Base-by-base conservation (phyloP, 1,140 invertebrate species). In the Drosophila funebris region DNA sequence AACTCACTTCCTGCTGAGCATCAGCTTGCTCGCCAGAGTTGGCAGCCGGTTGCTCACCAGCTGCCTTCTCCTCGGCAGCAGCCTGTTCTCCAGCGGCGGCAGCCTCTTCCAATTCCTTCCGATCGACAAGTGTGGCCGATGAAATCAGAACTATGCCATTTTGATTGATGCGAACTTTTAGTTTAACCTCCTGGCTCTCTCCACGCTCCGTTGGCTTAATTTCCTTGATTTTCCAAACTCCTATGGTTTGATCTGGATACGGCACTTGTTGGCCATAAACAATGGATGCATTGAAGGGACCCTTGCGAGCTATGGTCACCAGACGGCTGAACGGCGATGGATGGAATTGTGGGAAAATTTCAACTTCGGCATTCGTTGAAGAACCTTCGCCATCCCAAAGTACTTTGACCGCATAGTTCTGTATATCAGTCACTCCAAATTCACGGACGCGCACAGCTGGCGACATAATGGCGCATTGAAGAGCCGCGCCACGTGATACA, bases 381-480 rank as follows among this genome's bases (percentile, higher is more conserved):
- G 96, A 95, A 8, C 94, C 94, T 67, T 94, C 93, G 56, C 93
- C 94, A 43, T 95, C 94, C 97, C 97, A 99, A 48, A 94, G 94
- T 4, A 99, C 93, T 76, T 96, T 96, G 29, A 99, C 95, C 1
- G 97, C 94, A 93, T 97, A 99, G 7, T 97, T 96, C 90, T 99
- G 97, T 71, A 97, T 95, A 92, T 99, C 98, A 6, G 96, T 96
- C 2, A 99, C 96, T 50, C 94, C 95, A 92, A 99, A 99, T 62
- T 99, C 98, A 66, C 97, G 94, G 31, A 99, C 98, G 91, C 97
- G 95, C 78, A 99, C 97, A 14, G 97, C 97, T 27, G 99, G 99
- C 69, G 97, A 98, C 61, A 99, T 93, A 93, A 99, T 99, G 6
- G 99, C 99, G 93, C 97, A 99, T 91, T 99, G 97, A 29, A 99